Conservation (phyloP, 2,113 vertebrate species). For the Brachyistius frenatus region DNA sequence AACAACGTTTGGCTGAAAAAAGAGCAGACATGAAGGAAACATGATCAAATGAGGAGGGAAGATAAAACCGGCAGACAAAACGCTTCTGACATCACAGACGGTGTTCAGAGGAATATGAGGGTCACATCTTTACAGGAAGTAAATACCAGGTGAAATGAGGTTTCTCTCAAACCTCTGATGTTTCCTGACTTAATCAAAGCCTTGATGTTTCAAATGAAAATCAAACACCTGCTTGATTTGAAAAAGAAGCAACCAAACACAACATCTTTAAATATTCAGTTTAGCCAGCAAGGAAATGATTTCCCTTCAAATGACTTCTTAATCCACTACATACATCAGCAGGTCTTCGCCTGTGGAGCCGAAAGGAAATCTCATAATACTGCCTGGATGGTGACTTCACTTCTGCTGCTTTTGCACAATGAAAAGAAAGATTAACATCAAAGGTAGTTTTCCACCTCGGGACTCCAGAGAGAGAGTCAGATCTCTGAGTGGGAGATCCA, state of each 20-base stretch:
- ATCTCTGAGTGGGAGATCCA: neutral
- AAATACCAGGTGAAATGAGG: too few relatives aligned
- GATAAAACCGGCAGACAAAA: too few relatives aligned
- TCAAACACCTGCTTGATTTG: neutral
- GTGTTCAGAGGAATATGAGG: too few relatives aligned
- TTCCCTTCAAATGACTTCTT: slow-evolving; percentile 41
- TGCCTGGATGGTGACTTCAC: slow-evolving; percentile 22
- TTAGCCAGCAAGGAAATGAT: slow-evolving; percentile 32
- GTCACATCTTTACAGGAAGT: too few relatives aligned
- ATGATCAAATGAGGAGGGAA: too few relatives aligned
- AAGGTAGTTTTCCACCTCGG: slow-evolving; percentile 29
- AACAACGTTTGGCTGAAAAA: too few relatives aligned
- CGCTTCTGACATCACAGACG: too few relatives aligned
- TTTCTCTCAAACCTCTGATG: too few relatives aligned
- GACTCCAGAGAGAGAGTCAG: neutral
- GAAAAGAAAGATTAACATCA: slow-evolving; percentile 25
- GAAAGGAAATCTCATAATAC: slow-evolving; percentile 65
- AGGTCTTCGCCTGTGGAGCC: slow-evolving; percentile 26
- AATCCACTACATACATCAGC: slow-evolving; percentile 38
- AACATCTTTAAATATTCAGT: slow-evolving; percentile 18
- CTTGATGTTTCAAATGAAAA: neutral
- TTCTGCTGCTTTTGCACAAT: slow-evolving; percentile 19
- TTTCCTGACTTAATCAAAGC: too few relatives aligned
- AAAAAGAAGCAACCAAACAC: slow-evolving; percentile 33
- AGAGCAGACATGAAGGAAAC: too few relatives aligned